Evolutionary conservation across 2,888 invertebrate species (phyloP).

Genomic region (Mylabris sibirica): DNA sequence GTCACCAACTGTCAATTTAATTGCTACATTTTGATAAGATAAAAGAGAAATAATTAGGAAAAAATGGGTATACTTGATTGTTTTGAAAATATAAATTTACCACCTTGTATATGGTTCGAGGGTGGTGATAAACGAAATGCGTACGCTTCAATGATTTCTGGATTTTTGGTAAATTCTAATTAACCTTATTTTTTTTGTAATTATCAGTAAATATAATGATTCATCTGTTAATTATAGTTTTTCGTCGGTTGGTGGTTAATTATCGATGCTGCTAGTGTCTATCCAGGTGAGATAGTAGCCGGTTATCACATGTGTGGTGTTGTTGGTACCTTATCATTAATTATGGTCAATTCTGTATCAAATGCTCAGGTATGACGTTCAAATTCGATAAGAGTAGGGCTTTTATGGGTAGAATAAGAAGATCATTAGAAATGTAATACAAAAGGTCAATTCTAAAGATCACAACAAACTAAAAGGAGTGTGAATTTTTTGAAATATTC

Average conservation of each 20-base stretch:
- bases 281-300: conserved; percentile 75
- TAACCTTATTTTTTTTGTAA: conserved; percentile 18
- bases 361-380: conserved; percentile 78
- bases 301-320: conserved; percentile 91
- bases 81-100: conserved; percentile 78
- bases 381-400: too few relatives aligned
- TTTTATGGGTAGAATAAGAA: too few relatives aligned
- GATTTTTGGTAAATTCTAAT: conserved; percentile 75
- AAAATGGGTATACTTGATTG: conserved; percentile 53
- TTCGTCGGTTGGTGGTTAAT: conserved; percentile 98
- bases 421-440: too few relatives aligned
- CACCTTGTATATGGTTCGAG: conserved; percentile 85
- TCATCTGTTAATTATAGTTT: conserved; percentile 71
- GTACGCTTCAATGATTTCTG: conserved; percentile 83
- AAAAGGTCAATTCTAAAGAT: too few relatives aligned
- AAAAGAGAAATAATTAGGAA: neutral
- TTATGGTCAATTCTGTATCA: conserved; percentile 97
- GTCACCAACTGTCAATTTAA: neutral
- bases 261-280: conserved; percentile 89
- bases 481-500: too few relatives aligned
- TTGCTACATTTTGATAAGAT: neutral
- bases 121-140: conserved; percentile 87
- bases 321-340: conserved; percentile 90
- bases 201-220: conserved; percentile 21
- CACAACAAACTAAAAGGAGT: too few relatives aligned